phyloP scores from a whole-genome alignment of 2,888 invertebrate species.

The Prosopocoilus inquinatus region DNA sequence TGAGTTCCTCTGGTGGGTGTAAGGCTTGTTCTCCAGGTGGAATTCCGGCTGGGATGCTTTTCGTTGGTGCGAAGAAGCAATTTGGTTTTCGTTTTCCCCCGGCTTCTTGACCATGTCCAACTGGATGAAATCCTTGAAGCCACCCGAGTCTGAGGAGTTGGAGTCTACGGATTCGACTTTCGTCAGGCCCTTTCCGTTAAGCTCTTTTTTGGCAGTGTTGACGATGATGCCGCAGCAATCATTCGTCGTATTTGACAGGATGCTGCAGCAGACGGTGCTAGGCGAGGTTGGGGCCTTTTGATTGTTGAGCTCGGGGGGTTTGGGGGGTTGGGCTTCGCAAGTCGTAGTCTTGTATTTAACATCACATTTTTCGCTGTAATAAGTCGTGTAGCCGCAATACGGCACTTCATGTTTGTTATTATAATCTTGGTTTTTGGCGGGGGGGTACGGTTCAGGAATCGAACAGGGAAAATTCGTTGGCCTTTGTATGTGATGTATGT shows the following conservation, averaged over 20 bases:
- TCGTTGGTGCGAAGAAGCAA: slow-evolving; percentile 39
- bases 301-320: slow-evolving; percentile 30
- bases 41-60: slow-evolving; percentile 47
- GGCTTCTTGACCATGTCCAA: slow-evolving; percentile 36
- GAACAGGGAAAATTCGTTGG: slow-evolving; percentile 18
- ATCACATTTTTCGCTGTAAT: slow-evolving; percentile 43
- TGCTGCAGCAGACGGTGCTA: slow-evolving; percentile 51
- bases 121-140: slow-evolving; percentile 51
- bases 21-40: slow-evolving; percentile 33
- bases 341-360: slow-evolving; percentile 31
- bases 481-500: slow-evolving; percentile 14
- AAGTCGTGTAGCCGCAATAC: slow-evolving; percentile 23
- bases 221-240: slow-evolving; percentile 52
- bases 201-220: slow-evolving; percentile 43
- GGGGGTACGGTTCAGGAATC: slow-evolving; percentile 11
- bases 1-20: slow-evolving; percentile 41
- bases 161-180: slow-evolving; percentile 50
- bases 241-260: slow-evolving; percentile 47
- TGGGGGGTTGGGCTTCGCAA: slow-evolving; percentile 34
- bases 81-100: slow-evolving; percentile 9
- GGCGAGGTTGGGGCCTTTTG: slow-evolving; percentile 48
- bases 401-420: slow-evolving; percentile 11
- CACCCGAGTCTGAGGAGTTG: slow-evolving; percentile 51
- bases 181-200: slow-evolving; percentile 42
- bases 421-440: slow-evolving; percentile 12